A percentile compares a stretch with the other conserved stretches of the same genome.
Evolutionary conservation across 2,797 vertebrate genomes (phyloP).

Genomic region (Dendrocincla tyrannina): DNA sequence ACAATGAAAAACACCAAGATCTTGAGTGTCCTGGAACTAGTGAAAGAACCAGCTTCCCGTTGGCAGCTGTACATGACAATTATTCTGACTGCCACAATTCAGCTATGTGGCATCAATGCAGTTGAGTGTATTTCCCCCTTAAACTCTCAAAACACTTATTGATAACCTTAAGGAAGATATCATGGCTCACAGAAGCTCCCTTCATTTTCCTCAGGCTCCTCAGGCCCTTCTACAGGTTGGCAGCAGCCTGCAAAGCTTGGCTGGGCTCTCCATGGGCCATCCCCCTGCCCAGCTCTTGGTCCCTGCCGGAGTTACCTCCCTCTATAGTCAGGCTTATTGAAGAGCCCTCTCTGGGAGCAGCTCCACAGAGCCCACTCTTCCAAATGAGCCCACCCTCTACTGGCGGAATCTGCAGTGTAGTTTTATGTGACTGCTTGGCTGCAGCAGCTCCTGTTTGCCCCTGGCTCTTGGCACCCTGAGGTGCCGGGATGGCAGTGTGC

Average conservation of each 20-base stretch:
- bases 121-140: conserved; percentile 70
- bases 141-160: neutral
- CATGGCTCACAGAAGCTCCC: neutral
- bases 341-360: neutral
- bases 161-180: neutral
- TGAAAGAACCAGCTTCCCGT: conserved; percentile 73
- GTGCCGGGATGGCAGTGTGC: neutral
- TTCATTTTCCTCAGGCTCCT: neutral
- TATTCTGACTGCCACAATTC: conserved; percentile 84
- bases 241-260: neutral
- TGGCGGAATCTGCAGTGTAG: neutral
- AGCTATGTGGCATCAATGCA: conserved; percentile 89
- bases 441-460: neutral
- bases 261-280: neutral
- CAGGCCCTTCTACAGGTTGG: neutral
- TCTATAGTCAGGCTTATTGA: neutral
- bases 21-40: conserved; percentile 78
- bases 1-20: conserved; percentile 66
- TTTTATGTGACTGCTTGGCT: neutral
- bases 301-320: neutral
- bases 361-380: neutral
- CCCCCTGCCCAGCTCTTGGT: neutral
- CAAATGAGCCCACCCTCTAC: neutral
- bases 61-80: conserved; percentile 84
- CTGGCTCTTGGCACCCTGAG: neutral